Base-by-base conservation (phyloP, 2,888 invertebrate species). In the Hypena proboscidalis region DNA sequence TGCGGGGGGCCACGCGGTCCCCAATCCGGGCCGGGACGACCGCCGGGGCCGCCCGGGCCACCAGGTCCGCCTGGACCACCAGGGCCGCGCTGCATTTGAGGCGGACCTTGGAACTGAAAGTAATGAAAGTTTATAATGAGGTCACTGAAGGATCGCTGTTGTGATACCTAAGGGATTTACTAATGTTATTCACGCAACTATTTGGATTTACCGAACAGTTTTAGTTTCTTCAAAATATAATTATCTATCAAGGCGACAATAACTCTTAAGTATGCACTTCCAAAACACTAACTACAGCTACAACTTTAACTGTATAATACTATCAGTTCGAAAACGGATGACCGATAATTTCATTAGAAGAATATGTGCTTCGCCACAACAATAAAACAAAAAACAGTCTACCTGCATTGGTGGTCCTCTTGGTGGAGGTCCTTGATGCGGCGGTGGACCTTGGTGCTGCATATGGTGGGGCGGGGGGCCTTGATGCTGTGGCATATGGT, bases 401-500 rank as follows among this genome's bases (percentile, higher is more conserved):
- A 88, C 90, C 80, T 88, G 90, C 93, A 93, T 93, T 43, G 93
- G 94, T 7, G 93, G 93, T 44, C 93, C 89, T 57, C 93, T 92
- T 7, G 90, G 89, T 36, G 91, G 92, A 1, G 92, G 91, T 0
- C 91, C 90, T 44, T 93, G 88, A 67, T 91, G 91, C 57, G 92
- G 93, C 34, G 93, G 92, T 27, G 93, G 92, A 42, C 92, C 85
- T 70, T 91, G 90, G 32, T 89, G 90, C 41, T 70, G 80, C 77
- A 83, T 63, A 47, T 83, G 85, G 34, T 85, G 85, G 50, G 89
- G 86, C 23, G 87, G 85, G 2, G 84, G 91, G 14, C 90, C 89
- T 64, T 87, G 88, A 51, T 89, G 90, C 62, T 82, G 85, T 43
- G 70, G 84, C 78, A 88, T 75, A 57, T 89, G 90, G 48, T 90